Conservation (phyloP, 2,888 invertebrate species). For the Volucella bombylans region DNA sequence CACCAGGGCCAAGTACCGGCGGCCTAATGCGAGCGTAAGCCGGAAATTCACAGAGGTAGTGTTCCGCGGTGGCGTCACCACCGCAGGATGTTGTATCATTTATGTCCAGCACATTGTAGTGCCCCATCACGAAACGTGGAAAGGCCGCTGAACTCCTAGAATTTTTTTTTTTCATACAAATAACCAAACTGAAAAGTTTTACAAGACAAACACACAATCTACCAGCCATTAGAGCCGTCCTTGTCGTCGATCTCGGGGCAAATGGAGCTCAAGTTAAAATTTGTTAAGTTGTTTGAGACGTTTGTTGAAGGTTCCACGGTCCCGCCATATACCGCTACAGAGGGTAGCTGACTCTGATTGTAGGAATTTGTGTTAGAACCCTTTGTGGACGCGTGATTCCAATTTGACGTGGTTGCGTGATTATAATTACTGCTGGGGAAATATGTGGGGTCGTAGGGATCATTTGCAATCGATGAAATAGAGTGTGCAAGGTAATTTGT, state of each 20-base stretch:
- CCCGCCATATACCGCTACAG: constrained; percentile 9
- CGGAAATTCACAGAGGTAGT: too few relatives aligned
- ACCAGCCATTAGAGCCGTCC: constrained; percentile 76
- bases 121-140: too few relatives aligned
- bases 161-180: constrained; percentile 17
- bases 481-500: constrained; percentile 51
- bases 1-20: too few relatives aligned
- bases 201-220: neutral
- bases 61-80: too few relatives aligned
- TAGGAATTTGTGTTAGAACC: constrained; percentile 21
- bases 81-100: too few relatives aligned
- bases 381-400: constrained; percentile 43
- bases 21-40: too few relatives aligned
- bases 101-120: too few relatives aligned
- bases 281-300: constrained; percentile 83
- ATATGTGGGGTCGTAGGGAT: constrained; percentile 67
- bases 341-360: constrained; percentile 45
- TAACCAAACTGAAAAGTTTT: neutral
- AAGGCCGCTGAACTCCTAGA: too few relatives aligned
- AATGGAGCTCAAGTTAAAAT: constrained; percentile 91
- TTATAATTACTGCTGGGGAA: constrained; percentile 66
- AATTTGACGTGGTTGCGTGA: constrained; percentile 42
- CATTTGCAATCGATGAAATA: constrained; percentile 57
- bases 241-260: constrained; percentile 91
- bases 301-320: constrained; percentile 47